phyloP scores from a whole-genome alignment of 1,140 invertebrate species.

The Zaprionus tsacasi region DNA sequence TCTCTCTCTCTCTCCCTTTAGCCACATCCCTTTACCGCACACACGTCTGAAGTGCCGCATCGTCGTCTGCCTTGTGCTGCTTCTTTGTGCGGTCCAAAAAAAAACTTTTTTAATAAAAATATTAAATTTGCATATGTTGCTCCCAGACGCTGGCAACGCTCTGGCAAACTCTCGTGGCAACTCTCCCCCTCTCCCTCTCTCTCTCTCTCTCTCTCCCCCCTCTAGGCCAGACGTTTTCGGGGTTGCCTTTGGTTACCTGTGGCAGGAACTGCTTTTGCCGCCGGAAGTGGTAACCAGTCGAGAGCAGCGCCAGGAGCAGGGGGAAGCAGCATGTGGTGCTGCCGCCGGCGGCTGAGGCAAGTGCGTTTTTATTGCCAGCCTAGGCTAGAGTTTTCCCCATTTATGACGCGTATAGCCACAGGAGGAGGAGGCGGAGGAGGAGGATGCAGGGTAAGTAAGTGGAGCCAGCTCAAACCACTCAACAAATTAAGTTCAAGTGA shows the following conservation, averaged over 20 bases:
- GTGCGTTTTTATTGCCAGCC: slow-evolving; percentile 56
- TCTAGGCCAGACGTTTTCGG: slow-evolving; percentile 45
- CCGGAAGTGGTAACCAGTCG: slow-evolving; percentile 54
- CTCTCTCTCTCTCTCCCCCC: slow-evolving; percentile 2
- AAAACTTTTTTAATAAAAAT: slow-evolving; percentile 71
- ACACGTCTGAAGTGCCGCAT: slow-evolving; percentile 29
- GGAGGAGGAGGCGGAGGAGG: neutral
- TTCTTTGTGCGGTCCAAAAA: slow-evolving; percentile 47
- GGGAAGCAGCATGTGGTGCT: neutral
- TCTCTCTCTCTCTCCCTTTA: neutral
- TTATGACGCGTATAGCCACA: slow-evolving; percentile 34
- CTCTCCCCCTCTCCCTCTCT: neutral
- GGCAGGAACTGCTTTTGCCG: slow-evolving; percentile 56
- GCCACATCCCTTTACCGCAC: neutral
- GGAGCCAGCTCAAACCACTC: slow-evolving; percentile 43
- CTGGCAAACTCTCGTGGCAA: neutral
- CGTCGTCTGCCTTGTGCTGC: slow-evolving; percentile 18
- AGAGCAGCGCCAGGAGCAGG: slow-evolving; percentile 2
- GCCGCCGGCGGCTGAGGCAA: slow-evolving; percentile 15
- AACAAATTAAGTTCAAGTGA: slow-evolving; percentile 56
- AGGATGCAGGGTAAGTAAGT: neutral
- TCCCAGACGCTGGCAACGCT: slow-evolving; percentile 40
- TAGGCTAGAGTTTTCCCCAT: slow-evolving; percentile 32
- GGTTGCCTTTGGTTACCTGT: slow-evolving; percentile 59
- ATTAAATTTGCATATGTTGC: slow-evolving; percentile 71